Evolutionary conservation across 2,888 invertebrate species (phyloP).

Genomic region (Drosophila monieri): DNA sequence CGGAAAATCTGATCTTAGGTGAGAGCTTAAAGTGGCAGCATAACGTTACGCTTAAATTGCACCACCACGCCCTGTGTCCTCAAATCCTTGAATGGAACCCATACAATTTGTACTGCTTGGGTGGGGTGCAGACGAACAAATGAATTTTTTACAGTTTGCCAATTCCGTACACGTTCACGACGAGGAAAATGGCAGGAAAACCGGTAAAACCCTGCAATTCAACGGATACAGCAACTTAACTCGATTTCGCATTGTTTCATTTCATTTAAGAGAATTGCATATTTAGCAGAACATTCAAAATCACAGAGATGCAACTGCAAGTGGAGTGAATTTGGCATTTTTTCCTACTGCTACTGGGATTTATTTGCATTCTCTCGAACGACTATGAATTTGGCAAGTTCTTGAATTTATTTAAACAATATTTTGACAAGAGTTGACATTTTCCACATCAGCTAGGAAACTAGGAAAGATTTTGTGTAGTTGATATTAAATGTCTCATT

Average conservation of each 20-base stretch:
- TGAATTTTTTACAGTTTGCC: constrained; percentile 10
- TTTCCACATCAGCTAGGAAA: neutral
- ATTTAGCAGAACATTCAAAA: constrained; percentile 40
- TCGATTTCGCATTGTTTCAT: constrained; percentile 45
- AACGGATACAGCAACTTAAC: constrained; percentile 34
- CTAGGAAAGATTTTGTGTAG: neutral
- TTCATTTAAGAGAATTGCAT: constrained; percentile 58
- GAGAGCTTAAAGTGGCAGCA: constrained; percentile 31
- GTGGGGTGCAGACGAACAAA: neutral
- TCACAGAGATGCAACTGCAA: constrained; percentile 22
- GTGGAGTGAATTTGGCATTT: neutral
- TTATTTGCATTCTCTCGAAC: constrained; percentile 31
- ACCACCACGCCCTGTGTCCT: neutral
- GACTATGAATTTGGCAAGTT: constrained; percentile 37
- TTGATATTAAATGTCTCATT: neutral
- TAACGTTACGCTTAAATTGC: constrained; percentile 17
- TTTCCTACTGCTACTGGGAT: neutral
- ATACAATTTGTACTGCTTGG: neutral
- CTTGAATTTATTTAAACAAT: constrained; percentile 4
- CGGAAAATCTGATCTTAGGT: constrained; percentile 29
- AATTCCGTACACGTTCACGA: constrained; percentile 52
- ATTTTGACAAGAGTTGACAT: too few relatives aligned
- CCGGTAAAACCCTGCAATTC: constrained; percentile 19
- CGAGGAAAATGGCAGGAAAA: constrained; percentile 5
- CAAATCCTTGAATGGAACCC: neutral